Evolutionary conservation across 92 coral and sea anemone species (phyloP), one percentile per base, ranked within the genome.

Genomic region (Anthopleura xanthogrammica): DNA sequence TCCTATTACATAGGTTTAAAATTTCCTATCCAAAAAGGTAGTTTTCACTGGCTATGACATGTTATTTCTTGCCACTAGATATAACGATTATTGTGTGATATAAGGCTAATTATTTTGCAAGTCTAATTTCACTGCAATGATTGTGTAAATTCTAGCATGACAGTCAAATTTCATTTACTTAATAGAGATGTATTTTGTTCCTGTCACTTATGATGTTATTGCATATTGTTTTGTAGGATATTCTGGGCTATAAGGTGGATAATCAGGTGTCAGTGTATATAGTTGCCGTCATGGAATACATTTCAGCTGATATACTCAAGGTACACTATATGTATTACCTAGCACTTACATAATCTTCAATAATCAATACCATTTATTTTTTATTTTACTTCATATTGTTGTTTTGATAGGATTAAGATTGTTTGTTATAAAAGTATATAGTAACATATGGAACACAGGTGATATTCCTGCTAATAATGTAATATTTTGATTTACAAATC

Each of bases 241-340:
- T 96, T 75, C 89, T 96, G 14, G 98, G 99, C 79, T 96, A 92
- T 86, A 96, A 86, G 66, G 93, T 94, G 48, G 99, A 96, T 75
- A 90, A 82, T 75, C 99, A 92, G 77, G 98, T 94, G 52, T 90
- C 97, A 42, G 86, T 94, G 41, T 96, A 96, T 83, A 94, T 96
- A 66, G 98, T 96, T 12, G 99, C 99, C 7, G 99, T 96, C 41
- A 93, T 96, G 91, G 99, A 96, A 54, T 96, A 96, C 77, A 96
- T 96, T 55, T 96, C 99, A 64, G 99, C 99, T 23, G 99, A 96
- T 83, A 96, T 96, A 52, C 75, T 96, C 55, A 96, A 96, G 98
- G 99, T 96, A 83, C 14, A 62, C 16, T 11, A 62, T n/a, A 19
- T 19, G 0, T 12, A 19, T 46, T 46, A 46, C 50, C 50, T 46